phyloP scores from a whole-genome alignment of 1,140 invertebrate species.

The Euura lappo region DNA sequence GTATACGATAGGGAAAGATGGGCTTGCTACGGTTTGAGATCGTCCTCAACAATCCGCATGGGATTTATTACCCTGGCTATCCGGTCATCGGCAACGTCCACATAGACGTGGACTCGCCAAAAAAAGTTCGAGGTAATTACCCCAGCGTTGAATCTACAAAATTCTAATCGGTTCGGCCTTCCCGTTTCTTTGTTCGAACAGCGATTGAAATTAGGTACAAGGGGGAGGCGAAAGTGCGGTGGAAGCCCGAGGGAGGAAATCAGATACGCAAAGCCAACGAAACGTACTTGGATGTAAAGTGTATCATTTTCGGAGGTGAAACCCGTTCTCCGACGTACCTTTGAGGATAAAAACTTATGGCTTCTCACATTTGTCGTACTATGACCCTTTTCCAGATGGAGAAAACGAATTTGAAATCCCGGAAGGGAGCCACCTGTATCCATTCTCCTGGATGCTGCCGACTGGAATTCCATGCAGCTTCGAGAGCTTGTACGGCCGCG shows the following conservation, averaged over 20 bases:
- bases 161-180: neutral
- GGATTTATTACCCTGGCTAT: constrained; percentile 5
- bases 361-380: neutral
- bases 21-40: neutral
- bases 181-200: neutral
- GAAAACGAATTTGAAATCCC: constrained; percentile 22
- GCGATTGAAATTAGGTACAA: constrained; percentile 10
- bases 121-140: constrained; percentile 5
- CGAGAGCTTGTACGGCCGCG: constrained; percentile 65
- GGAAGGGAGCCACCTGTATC: constrained; percentile 58
- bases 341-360: neutral
- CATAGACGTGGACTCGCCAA: constrained; percentile 8
- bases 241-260: neutral
- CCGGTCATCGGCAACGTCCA: constrained; percentile 1
- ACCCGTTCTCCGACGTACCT: neutral
- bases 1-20: neutral
- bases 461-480: constrained; percentile 56
- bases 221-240: neutral
- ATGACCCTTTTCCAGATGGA: neutral
- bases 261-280: constrained; percentile 9
- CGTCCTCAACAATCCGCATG: constrained; percentile 5
- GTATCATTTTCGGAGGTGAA: constrained; percentile 1
- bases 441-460: constrained; percentile 59
- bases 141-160: neutral
- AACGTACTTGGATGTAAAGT: neutral